Evolutionary conservation across 2,797 vertebrate genomes (phyloP), one percentile per base, ranked within the genome.

Genomic region (Enteromius trimaculatus): DNA sequence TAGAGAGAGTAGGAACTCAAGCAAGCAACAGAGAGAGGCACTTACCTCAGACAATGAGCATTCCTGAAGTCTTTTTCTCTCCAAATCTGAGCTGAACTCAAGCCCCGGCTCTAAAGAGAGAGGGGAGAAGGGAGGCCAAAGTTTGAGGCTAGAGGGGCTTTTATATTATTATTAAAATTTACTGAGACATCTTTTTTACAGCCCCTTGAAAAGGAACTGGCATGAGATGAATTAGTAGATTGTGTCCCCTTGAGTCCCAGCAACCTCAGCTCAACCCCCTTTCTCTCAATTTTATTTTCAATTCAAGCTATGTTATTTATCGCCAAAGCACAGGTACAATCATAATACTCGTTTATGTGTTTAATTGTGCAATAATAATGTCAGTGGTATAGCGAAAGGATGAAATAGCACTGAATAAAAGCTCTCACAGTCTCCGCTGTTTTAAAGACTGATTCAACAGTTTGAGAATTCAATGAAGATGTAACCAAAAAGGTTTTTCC

Each of bases 121-220:
- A 72, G 87, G 89, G 79, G 76, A 77, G 64, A 79, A 82, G 87
- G 90, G 82, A 86, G 21, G 82, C 84, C 83, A 83, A 78, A 81
- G 85, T 81, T 85, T 74, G 69, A 58, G 72, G 82, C 79, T 79
- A 85, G 81, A 80, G 69, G 53, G 65, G 62, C 47, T 83, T 77
- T 86, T 85, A 87, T 84, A 81, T 86, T 85, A 88, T 88, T 87
- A 88, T 85, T 79, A 88, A 86, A 86, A 90, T 87, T 85, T 88
- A 83, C 83, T 78, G 75, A 31, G 81, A 77, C 19, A 44, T 89
- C 79, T 89, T 87, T 88, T 89, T 88, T 89, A 90, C 71, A 81
- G 72, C 79, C 74, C 80, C 78, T 66, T 64, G 77, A 76, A 86
- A 55, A 77, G 87, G 86, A 90, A 55, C 83, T 86, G 87, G 81